Conservation (phyloP, 2,113 vertebrate genomes). For the Austrofundulus limnaeus region DNA sequence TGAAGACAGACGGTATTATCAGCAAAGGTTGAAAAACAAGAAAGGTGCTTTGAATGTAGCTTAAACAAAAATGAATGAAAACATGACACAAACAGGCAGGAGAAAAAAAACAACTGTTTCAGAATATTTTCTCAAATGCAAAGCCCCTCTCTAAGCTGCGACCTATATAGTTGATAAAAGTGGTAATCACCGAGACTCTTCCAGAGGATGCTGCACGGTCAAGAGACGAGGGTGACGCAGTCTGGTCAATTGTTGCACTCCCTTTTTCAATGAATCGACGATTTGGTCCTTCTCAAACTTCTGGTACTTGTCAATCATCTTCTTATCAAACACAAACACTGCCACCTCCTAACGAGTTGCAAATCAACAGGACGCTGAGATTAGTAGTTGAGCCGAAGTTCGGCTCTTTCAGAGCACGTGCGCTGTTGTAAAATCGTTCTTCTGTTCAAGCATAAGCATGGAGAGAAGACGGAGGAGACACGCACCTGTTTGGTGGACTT, state of each 20-base stretch:
- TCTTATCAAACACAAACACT: constrained; percentile 99
- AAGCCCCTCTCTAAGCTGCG: constrained; percentile 9
- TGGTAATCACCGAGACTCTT: constrained; percentile 90
- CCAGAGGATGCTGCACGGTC: constrained; percentile 97
- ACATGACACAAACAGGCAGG: constrained; percentile 4
- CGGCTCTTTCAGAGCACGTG: not conserved
- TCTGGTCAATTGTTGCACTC: constrained; percentile 94
- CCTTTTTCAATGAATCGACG: constrained; percentile 90
- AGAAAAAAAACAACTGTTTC: constrained; percentile 24
- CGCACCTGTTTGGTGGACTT: constrained; percentile 96
- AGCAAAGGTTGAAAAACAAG: not conserved
- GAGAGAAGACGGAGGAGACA: not conserved
- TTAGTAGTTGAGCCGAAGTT: not conserved
- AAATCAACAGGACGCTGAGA: constrained; percentile 6
- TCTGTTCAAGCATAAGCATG: not conserved
- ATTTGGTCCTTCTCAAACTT: constrained; percentile 99
- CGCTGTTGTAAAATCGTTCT: not conserved
- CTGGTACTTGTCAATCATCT: constrained; percentile 93
- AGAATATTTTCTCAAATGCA: constrained; percentile 5
- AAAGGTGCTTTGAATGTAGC: not conserved
- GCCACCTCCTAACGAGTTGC: constrained; percentile 89
- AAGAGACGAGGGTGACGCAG: constrained; percentile 94
- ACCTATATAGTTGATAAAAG: constrained; percentile 12
- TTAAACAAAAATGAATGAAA: not conserved
- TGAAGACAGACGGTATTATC: too few relatives aligned